Evolutionary conservation across 2,797 vertebrate species (phyloP).

Genomic region (Anabacerthia variegaticeps): DNA sequence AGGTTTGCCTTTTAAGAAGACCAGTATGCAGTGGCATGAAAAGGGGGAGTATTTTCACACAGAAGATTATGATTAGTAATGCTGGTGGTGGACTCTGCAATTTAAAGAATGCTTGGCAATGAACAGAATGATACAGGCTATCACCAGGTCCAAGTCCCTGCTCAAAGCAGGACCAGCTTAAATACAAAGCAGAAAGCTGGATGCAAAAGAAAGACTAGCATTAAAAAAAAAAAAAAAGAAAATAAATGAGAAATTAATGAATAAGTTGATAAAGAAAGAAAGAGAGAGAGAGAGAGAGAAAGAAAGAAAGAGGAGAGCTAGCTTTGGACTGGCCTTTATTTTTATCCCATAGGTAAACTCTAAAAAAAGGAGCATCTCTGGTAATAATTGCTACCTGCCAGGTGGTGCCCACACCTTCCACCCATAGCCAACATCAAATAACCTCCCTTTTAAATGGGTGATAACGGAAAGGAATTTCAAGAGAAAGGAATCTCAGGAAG

Average conservation of each 20-base stretch:
- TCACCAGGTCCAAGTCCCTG: neutral
- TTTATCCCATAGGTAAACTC: neutral
- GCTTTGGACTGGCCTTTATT: neutral
- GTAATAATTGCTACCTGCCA: neutral
- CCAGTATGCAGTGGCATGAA: neutral
- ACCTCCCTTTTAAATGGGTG: neutral
- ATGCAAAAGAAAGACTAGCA: conserved; percentile 41
- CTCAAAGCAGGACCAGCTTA: neutral
- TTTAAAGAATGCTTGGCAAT: neutral
- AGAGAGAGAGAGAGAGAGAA: too few species aligned
- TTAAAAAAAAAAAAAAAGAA: conserved; percentile 9
- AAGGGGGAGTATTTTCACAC: neutral
- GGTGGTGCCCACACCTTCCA: neutral
- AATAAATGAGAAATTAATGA: neutral
- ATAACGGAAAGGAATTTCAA: neutral
- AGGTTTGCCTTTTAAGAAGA: neutral
- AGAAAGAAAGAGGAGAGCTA: neutral
- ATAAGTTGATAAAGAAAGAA: too few species aligned
- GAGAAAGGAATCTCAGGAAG: neutral
- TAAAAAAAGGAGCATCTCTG: neutral
- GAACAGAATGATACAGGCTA: neutral
- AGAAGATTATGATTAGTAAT: neutral
- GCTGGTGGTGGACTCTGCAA: neutral
- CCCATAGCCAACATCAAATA: neutral
- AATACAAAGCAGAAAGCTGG: conserved; percentile 48